phyloP scores from a whole-genome alignment of 1,140 invertebrate genomes.

The Protaetia brevitarsis region DNA sequence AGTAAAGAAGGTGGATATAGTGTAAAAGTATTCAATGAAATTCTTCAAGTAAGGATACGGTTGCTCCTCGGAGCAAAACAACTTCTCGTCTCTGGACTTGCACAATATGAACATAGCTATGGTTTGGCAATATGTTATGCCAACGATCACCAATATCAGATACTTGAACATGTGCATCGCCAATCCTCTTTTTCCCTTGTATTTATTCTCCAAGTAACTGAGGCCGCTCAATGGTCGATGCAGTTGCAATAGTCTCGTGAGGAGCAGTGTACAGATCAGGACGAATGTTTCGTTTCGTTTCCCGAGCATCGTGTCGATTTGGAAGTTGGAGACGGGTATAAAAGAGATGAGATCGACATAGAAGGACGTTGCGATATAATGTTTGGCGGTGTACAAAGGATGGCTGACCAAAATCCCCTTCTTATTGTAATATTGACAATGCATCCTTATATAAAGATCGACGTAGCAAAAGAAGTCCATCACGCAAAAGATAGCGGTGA shows the following conservation, averaged over 20 bases:
- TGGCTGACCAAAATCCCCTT: conserved; percentile 49
- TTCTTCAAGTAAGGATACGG: not conserved
- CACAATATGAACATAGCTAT: not conserved
- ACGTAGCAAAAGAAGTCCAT: not conserved
- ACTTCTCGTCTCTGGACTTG: not conserved
- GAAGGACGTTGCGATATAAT: conserved; percentile 48
- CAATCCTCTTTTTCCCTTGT: not conserved
- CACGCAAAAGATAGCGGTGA: not conserved
- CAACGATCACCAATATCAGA: not conserved
- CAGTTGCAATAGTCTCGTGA: not conserved
- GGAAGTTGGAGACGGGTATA: not conserved
- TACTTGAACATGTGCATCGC: not conserved
- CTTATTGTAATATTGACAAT: conserved; percentile 49
- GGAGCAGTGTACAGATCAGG: not conserved
- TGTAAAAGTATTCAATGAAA: not conserved
- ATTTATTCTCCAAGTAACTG: not conserved
- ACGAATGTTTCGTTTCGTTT: not conserved
- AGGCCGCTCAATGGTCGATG: conserved; percentile 12
- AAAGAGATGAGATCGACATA: conserved; percentile 42
- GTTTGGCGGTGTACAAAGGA: conserved; percentile 46
- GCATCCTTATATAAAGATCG: conserved; percentile 39
- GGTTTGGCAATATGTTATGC: not conserved
- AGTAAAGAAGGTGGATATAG: not conserved
- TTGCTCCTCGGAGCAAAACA: not conserved
- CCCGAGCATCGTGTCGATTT: not conserved